Evolutionary conservation across 2,113 vertebrate species (phyloP).

Genomic region (Ramphastos sulfuratus): DNA sequence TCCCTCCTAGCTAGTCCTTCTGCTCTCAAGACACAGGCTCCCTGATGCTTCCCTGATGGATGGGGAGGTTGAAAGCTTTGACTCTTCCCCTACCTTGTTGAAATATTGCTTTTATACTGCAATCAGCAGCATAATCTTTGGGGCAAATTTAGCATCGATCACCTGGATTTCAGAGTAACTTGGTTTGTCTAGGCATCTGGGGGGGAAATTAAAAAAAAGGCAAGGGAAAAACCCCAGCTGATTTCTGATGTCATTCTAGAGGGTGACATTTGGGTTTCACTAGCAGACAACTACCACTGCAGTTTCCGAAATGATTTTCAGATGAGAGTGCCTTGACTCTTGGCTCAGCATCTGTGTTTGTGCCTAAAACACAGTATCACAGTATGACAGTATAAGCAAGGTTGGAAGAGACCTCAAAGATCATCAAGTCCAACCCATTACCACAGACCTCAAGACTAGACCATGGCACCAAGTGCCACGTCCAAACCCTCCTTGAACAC

Average conservation of each 20-base stretch:
- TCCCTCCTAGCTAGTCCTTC: neutral
- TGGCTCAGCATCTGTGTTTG: neutral
- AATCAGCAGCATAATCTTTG: neutral
- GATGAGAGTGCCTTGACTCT: neutral
- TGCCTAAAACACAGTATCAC: neutral
- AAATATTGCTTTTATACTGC: neutral
- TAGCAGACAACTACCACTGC: neutral
- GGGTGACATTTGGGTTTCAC: neutral
- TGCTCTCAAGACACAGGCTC: neutral
- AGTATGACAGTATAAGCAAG: too few species aligned
- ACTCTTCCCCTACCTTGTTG: neutral
- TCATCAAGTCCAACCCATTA: too few species aligned
- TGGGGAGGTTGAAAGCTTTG: neutral
- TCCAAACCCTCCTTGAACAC: too few species aligned
- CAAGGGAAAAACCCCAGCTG: neutral
- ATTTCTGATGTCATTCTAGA: conserved; percentile 3
- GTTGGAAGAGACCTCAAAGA: too few species aligned
- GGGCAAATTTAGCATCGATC: neutral
- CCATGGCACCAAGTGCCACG: too few species aligned
- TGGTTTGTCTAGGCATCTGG: neutral
- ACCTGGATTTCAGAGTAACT: neutral
- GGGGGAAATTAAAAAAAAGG: neutral
- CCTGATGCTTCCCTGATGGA: neutral
- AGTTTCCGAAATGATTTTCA: conserved; percentile 23
- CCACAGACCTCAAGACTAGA: too few species aligned